Evolutionary conservation across 2,888 invertebrate genomes (phyloP).

Genomic region (Netelia melanura): DNA sequence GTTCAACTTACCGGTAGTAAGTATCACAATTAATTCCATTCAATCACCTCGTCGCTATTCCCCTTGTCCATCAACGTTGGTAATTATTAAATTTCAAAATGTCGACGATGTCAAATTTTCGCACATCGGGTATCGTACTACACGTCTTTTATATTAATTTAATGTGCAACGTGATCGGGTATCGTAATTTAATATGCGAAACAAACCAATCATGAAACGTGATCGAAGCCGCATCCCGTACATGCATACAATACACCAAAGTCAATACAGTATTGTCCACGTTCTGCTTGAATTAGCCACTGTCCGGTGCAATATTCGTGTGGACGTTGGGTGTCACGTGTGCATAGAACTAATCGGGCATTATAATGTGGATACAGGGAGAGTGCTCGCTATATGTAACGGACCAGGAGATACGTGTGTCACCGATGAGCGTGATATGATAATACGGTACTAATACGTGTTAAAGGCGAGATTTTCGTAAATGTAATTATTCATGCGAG

Average conservation of each 20-base stretch:
- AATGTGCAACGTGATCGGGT: conserved; percentile 32
- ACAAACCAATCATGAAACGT: conserved; percentile 64
- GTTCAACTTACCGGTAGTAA: conserved; percentile 43
- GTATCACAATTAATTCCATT: conserved; percentile 46
- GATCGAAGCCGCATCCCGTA: conserved; percentile 26
- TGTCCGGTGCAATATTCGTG: conserved; percentile 36
- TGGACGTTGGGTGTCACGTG: conserved; percentile 15
- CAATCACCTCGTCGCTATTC: conserved; percentile 32
- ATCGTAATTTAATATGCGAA: conserved; percentile 73
- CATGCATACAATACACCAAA: no score
- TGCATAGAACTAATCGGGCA: conserved; percentile 32
- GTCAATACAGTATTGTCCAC: conserved; percentile 13
- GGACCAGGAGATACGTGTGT: conserved; percentile 15
- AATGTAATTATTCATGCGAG: conserved; percentile 12
- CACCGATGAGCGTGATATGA: conserved; percentile 35
- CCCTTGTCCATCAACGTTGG: neutral
- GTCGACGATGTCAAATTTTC: neutral
- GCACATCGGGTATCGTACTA: conserved; percentile 64
- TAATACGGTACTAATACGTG: conserved; percentile 39
- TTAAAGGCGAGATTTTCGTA: conserved; percentile 40
- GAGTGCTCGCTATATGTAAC: conserved; percentile 11
- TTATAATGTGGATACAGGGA: conserved; percentile 27
- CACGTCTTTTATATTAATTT: conserved; percentile 66
- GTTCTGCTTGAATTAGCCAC: conserved; percentile 43
- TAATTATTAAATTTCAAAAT: conserved; percentile 72